Evolutionary conservation across 2,888 invertebrate genomes (phyloP).

Genomic region (Mamestra brassicae): DNA sequence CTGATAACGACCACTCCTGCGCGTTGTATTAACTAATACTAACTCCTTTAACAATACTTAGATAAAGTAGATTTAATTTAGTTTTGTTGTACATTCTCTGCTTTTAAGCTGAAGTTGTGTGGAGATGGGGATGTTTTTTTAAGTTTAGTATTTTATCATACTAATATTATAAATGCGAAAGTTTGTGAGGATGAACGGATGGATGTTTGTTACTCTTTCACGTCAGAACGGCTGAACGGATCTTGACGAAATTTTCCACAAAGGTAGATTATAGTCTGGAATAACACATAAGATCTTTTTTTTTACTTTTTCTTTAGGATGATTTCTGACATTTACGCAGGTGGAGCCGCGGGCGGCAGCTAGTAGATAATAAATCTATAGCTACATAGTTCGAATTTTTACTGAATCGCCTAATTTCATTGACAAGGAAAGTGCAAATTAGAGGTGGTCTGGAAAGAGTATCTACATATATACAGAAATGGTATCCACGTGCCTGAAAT

Average conservation of each 20-base stretch:
- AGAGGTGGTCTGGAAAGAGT: too few species aligned
- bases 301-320: too few species aligned
- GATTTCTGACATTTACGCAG: too few species aligned
- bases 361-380: too few species aligned
- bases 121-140: neutral
- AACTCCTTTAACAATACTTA: constrained; percentile 48
- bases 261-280: too few species aligned
- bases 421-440: too few species aligned
- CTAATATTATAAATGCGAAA: neutral
- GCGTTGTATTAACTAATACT: constrained; percentile 44
- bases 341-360: too few species aligned
- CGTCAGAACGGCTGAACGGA: too few species aligned
- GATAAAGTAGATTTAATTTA: constrained; percentile 28
- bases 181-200: neutral
- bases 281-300: too few species aligned
- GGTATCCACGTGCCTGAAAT: neutral
- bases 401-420: neutral
- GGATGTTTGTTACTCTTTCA: too few species aligned
- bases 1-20: constrained; percentile 66
- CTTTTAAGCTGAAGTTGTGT: neutral
- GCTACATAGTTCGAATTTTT: neutral
- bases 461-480: neutral
- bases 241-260: too few species aligned
- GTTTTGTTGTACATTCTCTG: constrained; percentile 12
- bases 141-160: too few species aligned